Conservation (phyloP, 2,797 vertebrate species). For the Pempheris klunzingeri region DNA sequence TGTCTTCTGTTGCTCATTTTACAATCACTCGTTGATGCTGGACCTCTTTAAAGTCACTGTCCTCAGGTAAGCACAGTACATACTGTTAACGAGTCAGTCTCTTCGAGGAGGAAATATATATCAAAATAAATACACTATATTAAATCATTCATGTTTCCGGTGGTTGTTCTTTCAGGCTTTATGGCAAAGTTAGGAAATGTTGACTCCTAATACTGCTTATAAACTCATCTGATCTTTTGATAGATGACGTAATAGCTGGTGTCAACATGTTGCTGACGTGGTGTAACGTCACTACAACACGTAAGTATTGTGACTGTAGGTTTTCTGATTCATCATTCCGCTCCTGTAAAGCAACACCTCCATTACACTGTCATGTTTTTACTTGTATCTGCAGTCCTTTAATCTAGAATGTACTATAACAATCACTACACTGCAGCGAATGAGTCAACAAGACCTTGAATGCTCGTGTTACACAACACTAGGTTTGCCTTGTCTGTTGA, state of each 20-base stretch:
- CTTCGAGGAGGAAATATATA: conserved; percentile 52
- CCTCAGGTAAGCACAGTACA: conserved; percentile 80
- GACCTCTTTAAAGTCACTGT: conserved; percentile 74
- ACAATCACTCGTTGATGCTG: conserved; percentile 72
- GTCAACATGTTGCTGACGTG: not conserved
- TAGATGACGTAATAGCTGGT: too few species aligned
- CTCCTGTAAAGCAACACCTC: not conserved
- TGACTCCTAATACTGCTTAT: not conserved
- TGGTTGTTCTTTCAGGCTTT: conserved; percentile 9
- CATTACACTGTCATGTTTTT: not conserved
- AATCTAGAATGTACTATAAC: conserved; percentile 33
- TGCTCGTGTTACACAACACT: conserved; percentile 69
- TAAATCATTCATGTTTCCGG: conserved; percentile 22
- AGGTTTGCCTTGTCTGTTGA: conserved; percentile 26
- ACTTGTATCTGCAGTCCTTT: conserved; percentile 26
- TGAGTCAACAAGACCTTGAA: conserved; percentile 68
- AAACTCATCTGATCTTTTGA: not conserved
- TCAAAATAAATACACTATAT: conserved; percentile 70
- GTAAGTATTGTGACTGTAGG: not conserved
- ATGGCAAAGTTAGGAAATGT: not conserved
- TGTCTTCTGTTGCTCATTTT: conserved; percentile 57
- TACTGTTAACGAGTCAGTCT: conserved; percentile 63
- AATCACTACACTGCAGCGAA: conserved; percentile 47
- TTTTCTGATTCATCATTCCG: not conserved
- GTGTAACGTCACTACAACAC: not conserved